Percentiles rank a stretch among this genome's conserved stretches.
Evolutionary conservation across 2,113 vertebrate genomes (phyloP).

Genomic region (Peromyscus leucopus): DNA sequence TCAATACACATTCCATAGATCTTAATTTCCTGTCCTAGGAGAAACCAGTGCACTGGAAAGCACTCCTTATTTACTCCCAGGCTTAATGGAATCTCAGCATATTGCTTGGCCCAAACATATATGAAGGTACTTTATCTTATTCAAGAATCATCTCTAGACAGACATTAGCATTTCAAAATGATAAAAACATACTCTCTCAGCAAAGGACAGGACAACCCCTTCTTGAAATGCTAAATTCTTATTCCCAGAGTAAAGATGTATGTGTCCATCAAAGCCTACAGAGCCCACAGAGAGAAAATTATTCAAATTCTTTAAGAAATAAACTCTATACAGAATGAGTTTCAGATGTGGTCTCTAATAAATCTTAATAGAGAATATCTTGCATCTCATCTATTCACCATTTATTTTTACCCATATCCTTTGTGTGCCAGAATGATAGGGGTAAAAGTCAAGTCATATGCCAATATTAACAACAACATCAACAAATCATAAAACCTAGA

Average conservation of each 20-base stretch:
- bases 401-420: not conserved
- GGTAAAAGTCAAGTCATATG: not conserved
- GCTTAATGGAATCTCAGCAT: not conserved
- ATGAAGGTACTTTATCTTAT: slow-evolving; percentile 40
- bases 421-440: not conserved
- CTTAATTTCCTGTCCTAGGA: not conserved
- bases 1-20: not conserved
- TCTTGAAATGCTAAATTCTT: not conserved
- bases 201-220: not conserved
- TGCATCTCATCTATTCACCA: not conserved
- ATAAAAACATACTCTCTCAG: slow-evolving; percentile 7
- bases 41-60: not conserved
- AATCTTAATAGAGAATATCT: slow-evolving; percentile 35
- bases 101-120: not conserved
- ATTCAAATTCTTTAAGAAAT: slow-evolving; percentile 52
- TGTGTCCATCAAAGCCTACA: not conserved
- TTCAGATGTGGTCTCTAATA: slow-evolving; percentile 24
- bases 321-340: slow-evolving; percentile 1
- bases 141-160: slow-evolving; percentile 51
- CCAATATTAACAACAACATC: not conserved
- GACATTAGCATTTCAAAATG: slow-evolving; percentile 58
- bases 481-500: not conserved
- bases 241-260: slow-evolving; percentile 37
- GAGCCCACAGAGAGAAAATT: not conserved
- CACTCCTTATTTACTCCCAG: not conserved